These are phyloP conservation scores for Platerodrilus igneus DNA, from an alignment of 2,888 invertebrate species.

Conservation along the genomic window DNA sequence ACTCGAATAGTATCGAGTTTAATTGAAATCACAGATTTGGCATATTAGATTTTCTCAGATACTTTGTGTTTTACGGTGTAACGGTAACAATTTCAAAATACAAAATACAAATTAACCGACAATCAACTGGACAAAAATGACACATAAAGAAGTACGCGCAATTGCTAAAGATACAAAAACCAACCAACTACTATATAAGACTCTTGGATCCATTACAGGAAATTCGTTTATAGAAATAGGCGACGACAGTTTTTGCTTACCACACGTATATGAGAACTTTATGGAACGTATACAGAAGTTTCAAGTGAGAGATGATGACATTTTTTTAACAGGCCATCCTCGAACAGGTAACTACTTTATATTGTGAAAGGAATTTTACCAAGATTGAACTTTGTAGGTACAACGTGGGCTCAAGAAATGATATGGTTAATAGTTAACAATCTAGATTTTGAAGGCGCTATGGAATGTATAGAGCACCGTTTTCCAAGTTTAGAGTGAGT, in stretches of 20 bases:
- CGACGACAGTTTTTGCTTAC: background rate
- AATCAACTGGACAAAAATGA: too few species aligned
- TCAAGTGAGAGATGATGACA: conserved; percentile 5
- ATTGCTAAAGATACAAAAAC: background rate
- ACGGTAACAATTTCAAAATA: too few species aligned
- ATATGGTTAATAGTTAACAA: conserved; percentile 68
- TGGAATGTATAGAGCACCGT: conserved; percentile 55
- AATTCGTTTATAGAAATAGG: conserved; percentile 1
- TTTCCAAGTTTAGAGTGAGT: conserved; percentile 71
- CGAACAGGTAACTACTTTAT: background rate
- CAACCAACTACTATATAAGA: background rate
- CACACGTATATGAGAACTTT: background rate
- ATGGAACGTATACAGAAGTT: background rate
- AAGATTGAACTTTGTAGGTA: conserved; percentile 43
- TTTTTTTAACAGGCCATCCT: conserved; percentile 1
- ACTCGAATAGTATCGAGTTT: too few species aligned
- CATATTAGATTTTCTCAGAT: too few species aligned
- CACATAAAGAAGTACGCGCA: too few species aligned
- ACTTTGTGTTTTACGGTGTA: too few species aligned
- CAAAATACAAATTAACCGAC: too few species aligned
- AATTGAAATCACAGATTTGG: too few species aligned
- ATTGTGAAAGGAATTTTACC: background rate
- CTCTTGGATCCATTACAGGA: background rate
- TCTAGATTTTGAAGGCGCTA: conserved; percentile 60
- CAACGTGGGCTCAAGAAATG: conserved; percentile 68